phyloP scores from a whole-genome alignment of 2,888 invertebrate genomes.

The Drosophila nr. medialis region DNA sequence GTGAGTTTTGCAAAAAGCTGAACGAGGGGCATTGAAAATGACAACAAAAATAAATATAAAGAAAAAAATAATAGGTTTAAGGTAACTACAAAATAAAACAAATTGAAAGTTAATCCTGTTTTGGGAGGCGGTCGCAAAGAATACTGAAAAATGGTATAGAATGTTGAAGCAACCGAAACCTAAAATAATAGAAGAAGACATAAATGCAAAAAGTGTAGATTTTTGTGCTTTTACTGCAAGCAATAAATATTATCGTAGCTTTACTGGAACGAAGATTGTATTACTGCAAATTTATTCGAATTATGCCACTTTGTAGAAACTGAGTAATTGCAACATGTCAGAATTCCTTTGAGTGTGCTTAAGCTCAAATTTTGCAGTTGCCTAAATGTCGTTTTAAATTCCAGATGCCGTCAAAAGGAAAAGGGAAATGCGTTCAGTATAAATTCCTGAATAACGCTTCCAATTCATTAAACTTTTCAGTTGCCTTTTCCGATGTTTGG shows the following conservation, averaged over 20 bases:
- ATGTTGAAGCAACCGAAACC: background rate
- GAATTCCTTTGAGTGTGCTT: slow-evolving; percentile 12
- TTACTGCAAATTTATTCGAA: slow-evolving; percentile 6
- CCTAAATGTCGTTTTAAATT: slow-evolving; percentile 40
- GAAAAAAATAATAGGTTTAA: background rate
- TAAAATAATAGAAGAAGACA: background rate
- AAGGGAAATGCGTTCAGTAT: slow-evolving; percentile 31
- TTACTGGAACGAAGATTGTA: background rate
- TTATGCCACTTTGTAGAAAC: slow-evolving; percentile 18
- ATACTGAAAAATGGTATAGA: background rate
- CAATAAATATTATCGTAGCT: background rate
- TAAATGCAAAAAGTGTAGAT: background rate
- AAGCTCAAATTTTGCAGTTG: slow-evolving; percentile 18
- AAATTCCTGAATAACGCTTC: slow-evolving; percentile 56
- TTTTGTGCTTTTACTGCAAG: background rate
- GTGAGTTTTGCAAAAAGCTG: background rate
- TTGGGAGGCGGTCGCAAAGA: background rate
- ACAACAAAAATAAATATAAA: background rate
- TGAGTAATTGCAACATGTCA: background rate
- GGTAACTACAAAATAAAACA: background rate
- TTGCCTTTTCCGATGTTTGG: slow-evolving; percentile 35
- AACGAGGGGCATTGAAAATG: background rate
- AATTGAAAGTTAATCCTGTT: background rate
- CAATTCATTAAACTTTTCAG: slow-evolving; percentile 67
- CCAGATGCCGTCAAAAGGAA: slow-evolving; percentile 20